Percentiles rank a stretch among this genome's conserved stretches.
Conservation (phyloP, 2,888 invertebrate species). For the Watsonalla binaria region DNA sequence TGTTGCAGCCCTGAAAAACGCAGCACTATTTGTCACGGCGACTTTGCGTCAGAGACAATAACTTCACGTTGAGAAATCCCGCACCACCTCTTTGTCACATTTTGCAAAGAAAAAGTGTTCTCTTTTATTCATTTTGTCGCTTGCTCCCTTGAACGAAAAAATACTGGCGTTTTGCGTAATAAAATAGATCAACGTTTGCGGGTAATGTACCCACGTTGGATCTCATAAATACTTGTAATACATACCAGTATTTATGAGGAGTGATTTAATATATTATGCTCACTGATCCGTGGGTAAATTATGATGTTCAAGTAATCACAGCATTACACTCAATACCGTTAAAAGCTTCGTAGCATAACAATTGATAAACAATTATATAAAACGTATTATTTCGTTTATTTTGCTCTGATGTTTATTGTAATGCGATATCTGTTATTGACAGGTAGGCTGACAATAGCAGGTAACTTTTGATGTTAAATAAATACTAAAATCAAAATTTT, state of each 20-base stretch:
- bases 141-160: constrained; percentile 24
- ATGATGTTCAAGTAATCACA: background rate
- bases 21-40: constrained; percentile 62
- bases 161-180: constrained; percentile 12
- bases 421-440: too few relatives aligned
- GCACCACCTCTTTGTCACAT: constrained; percentile 67
- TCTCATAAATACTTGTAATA: background rate
- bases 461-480: too few relatives aligned
- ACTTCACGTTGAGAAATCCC: constrained; percentile 67
- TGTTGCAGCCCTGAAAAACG: constrained; percentile 57
- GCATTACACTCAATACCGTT: background rate
- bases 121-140: constrained; percentile 56
- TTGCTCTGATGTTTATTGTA: too few relatives aligned
- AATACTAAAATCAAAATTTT: too few relatives aligned
- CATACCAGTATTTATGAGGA: background rate
- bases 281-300: background rate
- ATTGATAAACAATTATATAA: too few relatives aligned
- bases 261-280: background rate
- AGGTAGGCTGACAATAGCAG: too few relatives aligned
- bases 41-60: constrained; percentile 69
- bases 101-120: constrained; percentile 62
- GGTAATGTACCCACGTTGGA: background rate
- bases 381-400: too few relatives aligned
- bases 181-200: constrained; percentile 1
- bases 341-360: too few relatives aligned